A percentile compares a stretch with the other conserved stretches of the same genome.
These are phyloP conservation scores for Danio albolineatus DNA, from an alignment of 2,797 vertebrate genomes.

Conservation along the genomic window DNA sequence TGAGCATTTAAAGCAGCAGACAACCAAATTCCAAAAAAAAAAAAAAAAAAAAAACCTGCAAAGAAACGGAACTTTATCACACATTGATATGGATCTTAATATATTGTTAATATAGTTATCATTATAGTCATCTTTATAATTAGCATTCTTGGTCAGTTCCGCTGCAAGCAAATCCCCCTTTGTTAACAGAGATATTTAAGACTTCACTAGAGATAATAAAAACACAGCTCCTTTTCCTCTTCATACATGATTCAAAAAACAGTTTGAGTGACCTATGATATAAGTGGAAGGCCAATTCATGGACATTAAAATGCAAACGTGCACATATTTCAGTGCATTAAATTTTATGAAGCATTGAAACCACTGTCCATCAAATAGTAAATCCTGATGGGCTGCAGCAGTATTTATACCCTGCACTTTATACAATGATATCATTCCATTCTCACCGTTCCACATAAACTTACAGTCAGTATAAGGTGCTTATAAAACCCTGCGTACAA, in stretches of 20 bases:
- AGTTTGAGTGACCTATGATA: constrained; percentile 77
- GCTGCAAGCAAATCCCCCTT: not conserved
- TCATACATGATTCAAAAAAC: constrained; percentile 40
- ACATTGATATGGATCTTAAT: too few species aligned
- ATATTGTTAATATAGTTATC: too few species aligned
- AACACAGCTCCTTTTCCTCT: constrained; percentile 26
- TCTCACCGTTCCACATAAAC: constrained; percentile 76
- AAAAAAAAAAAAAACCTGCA: too few species aligned
- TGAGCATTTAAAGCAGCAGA: too few species aligned
- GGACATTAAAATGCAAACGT: constrained; percentile 85
- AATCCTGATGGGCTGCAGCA: constrained; percentile 81
- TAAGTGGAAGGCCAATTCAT: constrained; percentile 79
- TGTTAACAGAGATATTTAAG: constrained; percentile 7
- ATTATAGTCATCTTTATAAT: too few species aligned
- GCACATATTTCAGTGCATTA: constrained; percentile 82
- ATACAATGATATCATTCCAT: constrained; percentile 78
- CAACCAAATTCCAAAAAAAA: too few species aligned
- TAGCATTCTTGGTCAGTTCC: not conserved
- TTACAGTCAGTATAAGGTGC: constrained; percentile 59
- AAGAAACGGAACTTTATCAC: too few species aligned
- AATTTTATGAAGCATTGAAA: constrained; percentile 87
- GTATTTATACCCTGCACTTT: constrained; percentile 77
- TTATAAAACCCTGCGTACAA: constrained; percentile 48
- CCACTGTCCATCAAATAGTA: constrained; percentile 80
- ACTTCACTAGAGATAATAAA: constrained; percentile 12